Percentiles rank a stretch among this genome's conserved stretches.
Conservation (phyloP, 2,888 invertebrate species). For the Suillia variegata region DNA sequence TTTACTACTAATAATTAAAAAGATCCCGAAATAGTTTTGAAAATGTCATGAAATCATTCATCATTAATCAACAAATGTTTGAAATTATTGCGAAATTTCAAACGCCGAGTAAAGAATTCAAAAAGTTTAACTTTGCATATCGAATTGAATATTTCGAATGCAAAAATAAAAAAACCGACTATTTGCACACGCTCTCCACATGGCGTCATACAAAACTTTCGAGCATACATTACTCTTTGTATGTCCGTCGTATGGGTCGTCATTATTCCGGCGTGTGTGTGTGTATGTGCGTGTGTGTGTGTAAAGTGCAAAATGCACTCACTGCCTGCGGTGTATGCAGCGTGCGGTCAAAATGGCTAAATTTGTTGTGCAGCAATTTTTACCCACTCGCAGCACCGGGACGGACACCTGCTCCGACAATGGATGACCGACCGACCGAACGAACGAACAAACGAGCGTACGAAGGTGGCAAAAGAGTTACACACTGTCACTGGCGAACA, state of each 20-base stretch:
- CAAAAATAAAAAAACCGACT: background rate
- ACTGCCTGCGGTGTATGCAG: slow-evolving; percentile 28
- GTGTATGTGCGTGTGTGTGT: slow-evolving; percentile 16
- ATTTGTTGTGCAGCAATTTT: slow-evolving; percentile 31
- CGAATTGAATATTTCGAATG: no score
- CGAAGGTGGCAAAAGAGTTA: background rate
- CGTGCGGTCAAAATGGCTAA: slow-evolving; percentile 52
- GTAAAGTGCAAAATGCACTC: slow-evolving; percentile 29
- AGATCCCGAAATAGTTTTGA: no score
- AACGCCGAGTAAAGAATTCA: background rate
- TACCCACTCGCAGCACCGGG: slow-evolving; percentile 1
- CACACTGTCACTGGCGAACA: no score
- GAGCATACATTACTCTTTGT: no score
- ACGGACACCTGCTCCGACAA: background rate
- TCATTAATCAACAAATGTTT: no score
- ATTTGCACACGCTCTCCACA: background rate
- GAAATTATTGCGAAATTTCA: background rate
- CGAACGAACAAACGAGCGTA: no score
- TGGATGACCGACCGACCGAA: background rate
- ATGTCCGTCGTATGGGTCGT: background rate
- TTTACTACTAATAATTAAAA: no score
- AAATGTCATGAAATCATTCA: no score
- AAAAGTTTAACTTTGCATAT: no score
- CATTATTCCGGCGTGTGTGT: slow-evolving; percentile 10
- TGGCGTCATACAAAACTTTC: no score